Conservation (phyloP, 2,888 invertebrate genomes). For the Bellardia bayeri region DNA sequence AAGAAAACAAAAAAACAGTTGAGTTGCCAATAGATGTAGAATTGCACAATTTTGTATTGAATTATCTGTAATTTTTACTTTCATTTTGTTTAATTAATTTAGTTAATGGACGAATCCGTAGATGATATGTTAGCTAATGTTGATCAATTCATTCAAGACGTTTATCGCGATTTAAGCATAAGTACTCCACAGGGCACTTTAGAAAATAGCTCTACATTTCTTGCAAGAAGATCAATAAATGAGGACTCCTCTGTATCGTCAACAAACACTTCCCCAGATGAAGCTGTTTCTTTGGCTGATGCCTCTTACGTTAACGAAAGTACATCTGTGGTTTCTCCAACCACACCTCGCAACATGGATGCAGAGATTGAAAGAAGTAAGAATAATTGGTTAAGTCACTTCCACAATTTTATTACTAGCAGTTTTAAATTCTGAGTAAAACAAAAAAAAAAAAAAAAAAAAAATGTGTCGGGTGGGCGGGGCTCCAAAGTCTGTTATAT, state of each 20-base stretch:
- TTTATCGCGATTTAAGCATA: conserved; percentile 58
- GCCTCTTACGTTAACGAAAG: not conserved
- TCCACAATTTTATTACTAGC: no score
- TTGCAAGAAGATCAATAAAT: not conserved
- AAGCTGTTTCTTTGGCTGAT: not conserved
- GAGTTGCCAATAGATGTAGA: conserved; percentile 31
- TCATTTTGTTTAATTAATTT: conserved; percentile 1
- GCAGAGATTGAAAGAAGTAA: conserved; percentile 72
- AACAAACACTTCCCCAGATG: not conserved
- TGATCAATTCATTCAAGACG: conserved; percentile 67
- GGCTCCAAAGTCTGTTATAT: no score
- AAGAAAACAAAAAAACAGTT: not conserved
- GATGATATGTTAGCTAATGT: conserved; percentile 69
- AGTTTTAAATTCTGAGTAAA: no score
- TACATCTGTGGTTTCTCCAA: not conserved
- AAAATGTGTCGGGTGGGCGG: no score
- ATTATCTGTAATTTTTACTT: not conserved
- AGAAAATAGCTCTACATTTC: not conserved
- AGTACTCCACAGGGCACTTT: not conserved
- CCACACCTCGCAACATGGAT: conserved; percentile 54
- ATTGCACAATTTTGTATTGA: not conserved
- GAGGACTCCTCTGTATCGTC: not conserved
- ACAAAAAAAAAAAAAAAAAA: no score
- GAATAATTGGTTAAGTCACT: not conserved
- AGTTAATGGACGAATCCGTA: conserved; percentile 52